These are phyloP conservation scores for Clunio marinus DNA, from an alignment of 2,888 invertebrate species.

Conservation along the genomic window DNA sequence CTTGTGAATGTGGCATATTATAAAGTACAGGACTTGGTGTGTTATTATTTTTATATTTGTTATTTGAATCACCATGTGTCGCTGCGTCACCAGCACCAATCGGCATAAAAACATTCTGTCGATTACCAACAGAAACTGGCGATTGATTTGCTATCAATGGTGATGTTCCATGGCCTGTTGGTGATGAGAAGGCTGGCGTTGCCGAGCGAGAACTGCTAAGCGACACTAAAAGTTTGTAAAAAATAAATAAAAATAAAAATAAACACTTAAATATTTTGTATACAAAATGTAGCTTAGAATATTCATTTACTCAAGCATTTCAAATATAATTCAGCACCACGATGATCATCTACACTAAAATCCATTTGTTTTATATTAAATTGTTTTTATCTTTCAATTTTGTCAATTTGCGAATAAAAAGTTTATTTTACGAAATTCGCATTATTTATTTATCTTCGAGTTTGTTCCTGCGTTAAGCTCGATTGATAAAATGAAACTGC, in stretches of 20 bases:
- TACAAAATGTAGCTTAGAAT: neutral
- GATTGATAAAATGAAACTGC: no score
- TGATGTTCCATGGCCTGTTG: constrained; percentile 65
- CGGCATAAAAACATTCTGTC: constrained; percentile 88
- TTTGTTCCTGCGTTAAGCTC: no score
- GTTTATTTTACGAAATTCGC: no score
- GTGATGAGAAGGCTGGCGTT: constrained; percentile 82
- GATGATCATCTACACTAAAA: constrained; percentile 43
- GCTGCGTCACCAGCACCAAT: constrained; percentile 65
- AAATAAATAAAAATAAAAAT: constrained; percentile 40
- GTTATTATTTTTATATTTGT: constrained; percentile 49
- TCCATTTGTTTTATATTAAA: constrained; percentile 45
- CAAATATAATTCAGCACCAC: constrained; percentile 48
- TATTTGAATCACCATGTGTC: constrained; percentile 39
- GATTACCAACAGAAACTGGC: constrained; percentile 64
- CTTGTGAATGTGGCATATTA: constrained; percentile 42
- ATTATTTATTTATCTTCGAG: no score
- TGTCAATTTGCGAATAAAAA: no score
- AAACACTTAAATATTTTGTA: constrained; percentile 12
- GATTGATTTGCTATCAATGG: constrained; percentile 62
- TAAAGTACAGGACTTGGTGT: constrained; percentile 50
- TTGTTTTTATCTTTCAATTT: neutral
- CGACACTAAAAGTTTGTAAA: constrained; percentile 72
- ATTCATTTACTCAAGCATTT: constrained; percentile 49
- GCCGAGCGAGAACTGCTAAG: constrained; percentile 90